Percentiles rank a stretch among this genome's conserved stretches.
phyloP scores from a whole-genome alignment of 2,797 vertebrate genomes.

The Pagetopsis macropterus region DNA sequence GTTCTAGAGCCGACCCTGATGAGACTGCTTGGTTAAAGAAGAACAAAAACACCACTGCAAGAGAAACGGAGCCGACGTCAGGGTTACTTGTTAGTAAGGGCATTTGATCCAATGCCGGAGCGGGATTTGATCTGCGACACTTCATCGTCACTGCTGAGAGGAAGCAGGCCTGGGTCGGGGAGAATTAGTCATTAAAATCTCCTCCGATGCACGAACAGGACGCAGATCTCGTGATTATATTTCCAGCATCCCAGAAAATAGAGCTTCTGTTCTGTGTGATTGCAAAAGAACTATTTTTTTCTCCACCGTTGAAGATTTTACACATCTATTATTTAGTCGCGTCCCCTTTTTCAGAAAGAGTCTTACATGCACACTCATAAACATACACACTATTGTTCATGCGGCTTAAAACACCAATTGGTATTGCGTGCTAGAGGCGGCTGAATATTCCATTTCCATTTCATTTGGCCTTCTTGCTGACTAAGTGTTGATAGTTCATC shows the following conservation, averaged over 20 bases:
- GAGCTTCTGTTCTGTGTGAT: slow-evolving; percentile 53
- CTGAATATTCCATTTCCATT: slow-evolving; percentile 60
- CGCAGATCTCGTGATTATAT: slow-evolving; percentile 54
- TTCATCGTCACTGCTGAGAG: slow-evolving; percentile 6
- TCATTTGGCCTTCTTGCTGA: slow-evolving; percentile 71
- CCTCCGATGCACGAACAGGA: slow-evolving; percentile 37
- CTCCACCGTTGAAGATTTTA: slow-evolving; percentile 40
- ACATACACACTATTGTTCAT: slow-evolving; percentile 16
- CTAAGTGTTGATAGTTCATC: slow-evolving; percentile 71
- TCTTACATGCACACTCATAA: neutral
- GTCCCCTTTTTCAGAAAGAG: slow-evolving; percentile 43
- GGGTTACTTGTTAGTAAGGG: slow-evolving; percentile 17
- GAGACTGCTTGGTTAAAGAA: slow-evolving; percentile 21
- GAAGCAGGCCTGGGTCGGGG: slow-evolving; percentile 1
- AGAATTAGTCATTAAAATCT: slow-evolving; percentile 62
- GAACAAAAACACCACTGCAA: neutral
- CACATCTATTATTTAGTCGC: slow-evolving; percentile 69
- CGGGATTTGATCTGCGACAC: slow-evolving; percentile 45
- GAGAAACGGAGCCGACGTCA: slow-evolving; percentile 6
- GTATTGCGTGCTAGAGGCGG: slow-evolving; percentile 16
- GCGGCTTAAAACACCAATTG: slow-evolving; percentile 52
- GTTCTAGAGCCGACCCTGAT: neutral
- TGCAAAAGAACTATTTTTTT: slow-evolving; percentile 27
- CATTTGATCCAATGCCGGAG: slow-evolving; percentile 42
- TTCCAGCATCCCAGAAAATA: slow-evolving; percentile 50